Conservation (phyloP, 2,113 vertebrate species). For the Anolis sagrei region DNA sequence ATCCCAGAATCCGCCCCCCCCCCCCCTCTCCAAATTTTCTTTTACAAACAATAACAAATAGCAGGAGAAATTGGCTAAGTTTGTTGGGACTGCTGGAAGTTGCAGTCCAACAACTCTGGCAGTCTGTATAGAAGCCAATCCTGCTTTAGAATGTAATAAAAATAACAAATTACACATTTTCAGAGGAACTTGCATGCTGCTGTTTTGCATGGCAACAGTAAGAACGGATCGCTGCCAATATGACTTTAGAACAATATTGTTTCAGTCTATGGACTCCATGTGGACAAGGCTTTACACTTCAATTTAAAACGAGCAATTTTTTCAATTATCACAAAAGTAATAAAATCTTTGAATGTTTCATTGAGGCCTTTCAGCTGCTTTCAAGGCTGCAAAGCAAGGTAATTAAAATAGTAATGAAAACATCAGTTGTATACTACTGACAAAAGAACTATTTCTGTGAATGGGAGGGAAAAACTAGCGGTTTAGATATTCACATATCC, state of each 20-base stretch:
- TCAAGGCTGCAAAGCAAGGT: constrained; percentile 69
- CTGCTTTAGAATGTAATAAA: too few relatives aligned
- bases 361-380: constrained; percentile 71
- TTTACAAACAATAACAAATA: too few relatives aligned
- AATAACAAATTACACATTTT: not conserved
- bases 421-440: constrained; percentile 71
- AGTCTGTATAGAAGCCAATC: too few relatives aligned
- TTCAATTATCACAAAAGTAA: constrained; percentile 58
- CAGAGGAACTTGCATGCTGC: not conserved
- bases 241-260: not conserved
- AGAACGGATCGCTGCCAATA: not conserved
- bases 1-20: too few relatives aligned
- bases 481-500: constrained; percentile 63
- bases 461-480: constrained; percentile 54
- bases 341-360: constrained; percentile 68
- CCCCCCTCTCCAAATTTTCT: too few relatives aligned
- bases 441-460: constrained; percentile 69
- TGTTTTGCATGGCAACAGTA: too few relatives aligned
- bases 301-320: constrained; percentile 58
- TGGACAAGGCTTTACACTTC: constrained; percentile 40
- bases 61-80: too few relatives aligned
- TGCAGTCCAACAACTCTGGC: too few relatives aligned
- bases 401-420: constrained; percentile 77
- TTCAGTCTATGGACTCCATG: not conserved
- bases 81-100: too few relatives aligned